These are phyloP conservation scores for Isurus oxyrinchus DNA, from an alignment of 2,113 vertebrate genomes.

Conservation along the genomic window DNA sequence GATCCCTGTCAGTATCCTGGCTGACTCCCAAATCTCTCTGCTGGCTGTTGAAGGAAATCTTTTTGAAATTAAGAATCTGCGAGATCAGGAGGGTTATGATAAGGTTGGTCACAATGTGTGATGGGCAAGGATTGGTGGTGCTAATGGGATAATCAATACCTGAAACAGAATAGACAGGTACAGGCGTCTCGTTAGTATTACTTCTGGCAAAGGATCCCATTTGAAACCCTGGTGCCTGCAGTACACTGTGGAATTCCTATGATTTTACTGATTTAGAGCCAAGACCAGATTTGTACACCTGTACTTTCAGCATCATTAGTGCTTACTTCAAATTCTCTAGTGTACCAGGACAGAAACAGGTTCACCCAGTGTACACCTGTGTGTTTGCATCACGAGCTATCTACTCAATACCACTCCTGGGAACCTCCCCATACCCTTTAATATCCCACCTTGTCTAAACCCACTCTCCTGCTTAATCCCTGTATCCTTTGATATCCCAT, in stretches of 20 bases:
- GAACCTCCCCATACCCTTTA: not conserved
- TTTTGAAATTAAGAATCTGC: constrained; percentile 85
- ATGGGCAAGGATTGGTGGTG: not conserved
- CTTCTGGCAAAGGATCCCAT: not conserved
- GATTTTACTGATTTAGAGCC: not conserved
- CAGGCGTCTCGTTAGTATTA: not conserved
- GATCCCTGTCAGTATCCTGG: constrained; percentile 80
- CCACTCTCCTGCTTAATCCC: no score
- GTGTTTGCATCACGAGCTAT: not conserved
- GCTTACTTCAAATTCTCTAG: not conserved
- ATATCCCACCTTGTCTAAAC: not conserved
- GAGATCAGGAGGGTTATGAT: constrained; percentile 88
- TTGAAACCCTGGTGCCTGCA: not conserved
- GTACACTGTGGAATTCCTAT: not conserved
- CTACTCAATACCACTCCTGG: not conserved
- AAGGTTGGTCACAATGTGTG: constrained; percentile 63
- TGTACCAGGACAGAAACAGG: not conserved
- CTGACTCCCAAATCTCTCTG: constrained; percentile 83
- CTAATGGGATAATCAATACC: not conserved
- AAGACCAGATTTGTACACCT: not conserved
- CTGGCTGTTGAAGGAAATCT: constrained; percentile 94
- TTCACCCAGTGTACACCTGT: not conserved
- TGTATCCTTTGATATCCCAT: not conserved
- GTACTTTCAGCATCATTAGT: not conserved
- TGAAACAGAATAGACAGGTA: not conserved